Base-by-base conservation (phyloP, 2,888 invertebrate genomes). In the Notodromas monacha region DNA sequence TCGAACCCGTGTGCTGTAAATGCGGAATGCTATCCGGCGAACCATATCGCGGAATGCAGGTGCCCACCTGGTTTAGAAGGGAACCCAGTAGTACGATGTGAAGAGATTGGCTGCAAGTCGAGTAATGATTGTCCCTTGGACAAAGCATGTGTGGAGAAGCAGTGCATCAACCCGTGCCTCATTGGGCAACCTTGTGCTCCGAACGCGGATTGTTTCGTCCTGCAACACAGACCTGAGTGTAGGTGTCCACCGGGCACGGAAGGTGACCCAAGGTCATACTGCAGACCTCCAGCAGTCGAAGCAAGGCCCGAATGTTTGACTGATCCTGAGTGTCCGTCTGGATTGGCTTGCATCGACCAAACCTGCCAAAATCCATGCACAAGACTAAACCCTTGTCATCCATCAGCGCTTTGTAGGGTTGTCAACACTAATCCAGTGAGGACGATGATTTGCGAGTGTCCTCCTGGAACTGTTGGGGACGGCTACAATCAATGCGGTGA, bases 361-460 rank as follows among this genome's bases (percentile, higher is more conserved):
- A 65, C 66, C 48, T 81, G 81, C 51, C 65, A 68, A 45, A 76
- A 70, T 54, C 79, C 79, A 14, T 81, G 81, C 50, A 60, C 65
- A 36, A 57, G 61, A 26, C 55, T 57, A 38, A 54, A 66, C 15
- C 58, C 65, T 36, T 79, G 79, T 45, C 61, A 62, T 28, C 56
- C 59, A 31, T 74, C 76, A 16, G 74, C 79, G 1, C 60, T 66
- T 38, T 81, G 81, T 45, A 60, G 65, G 5, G 77, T 79, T 6
- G 65, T 74, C 14, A 69, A 77, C 43, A 73, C 74, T 0, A 50
- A 77, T 37, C 79, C 79, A 4, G 58, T 74, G 50, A 61, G 77
- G 39, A 74, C 76, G 4, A 70, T 79, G 62, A 64, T 72, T 29
- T 28, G 33, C 16, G 35, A 39, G 8, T 40, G 40, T 34, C 37